Percentiles rank a stretch among this genome's conserved stretches.
Conservation (phyloP, 2,113 vertebrate genomes). For the Paedocypris sp. region DNA sequence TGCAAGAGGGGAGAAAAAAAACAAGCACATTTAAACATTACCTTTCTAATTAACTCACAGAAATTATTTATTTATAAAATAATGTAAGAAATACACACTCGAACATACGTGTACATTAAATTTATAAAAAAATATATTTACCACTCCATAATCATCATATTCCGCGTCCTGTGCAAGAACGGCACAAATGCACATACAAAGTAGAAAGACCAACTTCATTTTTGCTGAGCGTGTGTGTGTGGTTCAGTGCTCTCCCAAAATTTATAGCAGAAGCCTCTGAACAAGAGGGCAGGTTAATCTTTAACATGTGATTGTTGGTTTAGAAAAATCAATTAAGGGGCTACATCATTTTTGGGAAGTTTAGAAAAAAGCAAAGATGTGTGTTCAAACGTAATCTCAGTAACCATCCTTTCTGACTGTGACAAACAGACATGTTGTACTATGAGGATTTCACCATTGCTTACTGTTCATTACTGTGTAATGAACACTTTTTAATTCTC, state of each 20-base stretch:
- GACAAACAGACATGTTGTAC: too few relatives aligned
- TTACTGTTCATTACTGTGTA: too few relatives aligned
- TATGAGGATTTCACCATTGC: too few relatives aligned
- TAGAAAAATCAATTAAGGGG: not conserved
- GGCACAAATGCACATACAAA: conserved; percentile 39
- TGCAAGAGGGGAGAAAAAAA: not conserved
- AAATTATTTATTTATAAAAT: not conserved
- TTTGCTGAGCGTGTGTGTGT: conserved; percentile 3
- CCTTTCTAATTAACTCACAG: not conserved
- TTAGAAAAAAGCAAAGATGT: not conserved
- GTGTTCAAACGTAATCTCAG: not conserved
- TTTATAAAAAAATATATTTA: conserved; percentile 24
- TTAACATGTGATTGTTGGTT: not conserved
- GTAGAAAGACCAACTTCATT: conserved; percentile 52
- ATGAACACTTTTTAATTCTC: too few relatives aligned
- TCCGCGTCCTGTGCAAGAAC: conserved; percentile 21
- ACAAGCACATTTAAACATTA: not conserved
- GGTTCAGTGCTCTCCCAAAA: not conserved
- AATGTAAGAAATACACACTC: too few relatives aligned
- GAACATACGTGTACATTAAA: too few relatives aligned
- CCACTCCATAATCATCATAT: conserved; percentile 38
- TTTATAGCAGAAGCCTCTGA: conserved; percentile 10
- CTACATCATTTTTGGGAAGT: conserved; percentile 22
- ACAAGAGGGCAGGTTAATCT: conserved; percentile 3
- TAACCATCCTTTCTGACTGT: not conserved